These are phyloP conservation scores for Peromyscus attwateri DNA, from an alignment of 2,797 vertebrate genomes.

Conservation along the genomic window DNA sequence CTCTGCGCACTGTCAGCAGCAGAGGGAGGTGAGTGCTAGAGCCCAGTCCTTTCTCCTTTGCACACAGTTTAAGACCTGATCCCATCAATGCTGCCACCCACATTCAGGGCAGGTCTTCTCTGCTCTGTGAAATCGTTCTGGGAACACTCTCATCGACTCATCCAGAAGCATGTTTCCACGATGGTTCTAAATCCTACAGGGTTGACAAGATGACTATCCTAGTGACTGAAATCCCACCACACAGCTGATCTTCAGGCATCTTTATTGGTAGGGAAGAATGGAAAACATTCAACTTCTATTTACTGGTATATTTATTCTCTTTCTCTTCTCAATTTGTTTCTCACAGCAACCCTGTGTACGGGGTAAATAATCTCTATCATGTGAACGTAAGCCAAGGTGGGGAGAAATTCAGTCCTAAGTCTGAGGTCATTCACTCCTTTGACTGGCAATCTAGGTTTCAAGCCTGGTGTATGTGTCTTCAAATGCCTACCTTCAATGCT, in stretches of 20 bases:
- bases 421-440: not conserved
- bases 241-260: not conserved
- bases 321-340: not conserved
- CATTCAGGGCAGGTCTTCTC: not conserved
- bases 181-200: not conserved
- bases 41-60: no score
- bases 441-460: not conserved
- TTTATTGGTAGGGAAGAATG: not conserved
- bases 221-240: not conserved
- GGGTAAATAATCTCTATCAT: not conserved
- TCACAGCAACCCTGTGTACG: not conserved
- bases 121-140: not conserved
- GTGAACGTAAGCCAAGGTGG: slow-evolving; percentile 1
- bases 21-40: not conserved
- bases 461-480: not conserved
- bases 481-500: not conserved
- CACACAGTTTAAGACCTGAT: not conserved
- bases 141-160: not conserved
- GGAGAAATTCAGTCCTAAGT: slow-evolving; percentile 32
- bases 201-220: not conserved
- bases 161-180: not conserved
- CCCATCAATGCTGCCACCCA: not conserved
- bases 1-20: not conserved
- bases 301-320: not conserved
- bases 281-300: not conserved